Evolutionary conservation across 2,888 invertebrate genomes (phyloP).

Genomic region (Dioctria rufipes): DNA sequence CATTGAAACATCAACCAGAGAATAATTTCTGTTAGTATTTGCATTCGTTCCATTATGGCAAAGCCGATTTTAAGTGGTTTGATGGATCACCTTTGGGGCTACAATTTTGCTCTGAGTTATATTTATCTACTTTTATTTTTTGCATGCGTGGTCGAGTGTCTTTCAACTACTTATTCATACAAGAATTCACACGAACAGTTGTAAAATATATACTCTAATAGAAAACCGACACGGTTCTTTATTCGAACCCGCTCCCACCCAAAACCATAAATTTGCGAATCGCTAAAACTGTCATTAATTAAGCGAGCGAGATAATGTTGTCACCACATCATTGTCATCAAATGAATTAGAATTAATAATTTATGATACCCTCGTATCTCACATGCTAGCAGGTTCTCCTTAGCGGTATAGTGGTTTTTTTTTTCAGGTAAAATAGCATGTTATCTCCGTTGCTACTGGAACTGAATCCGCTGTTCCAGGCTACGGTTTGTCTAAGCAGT

Average conservation of each 20-base stretch:
- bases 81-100: constrained; percentile 5
- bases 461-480: not conserved
- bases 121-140: not conserved
- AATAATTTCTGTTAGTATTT: constrained; percentile 53
- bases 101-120: constrained; percentile 8
- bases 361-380: constrained; percentile 50
- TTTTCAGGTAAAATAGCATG: constrained; percentile 34
- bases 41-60: constrained; percentile 18
- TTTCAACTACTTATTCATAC: not conserved
- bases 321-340: constrained; percentile 59
- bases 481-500: not conserved
- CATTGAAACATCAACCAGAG: constrained; percentile 43
- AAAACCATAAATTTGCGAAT: constrained; percentile 46
- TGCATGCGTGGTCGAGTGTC: not conserved
- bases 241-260: constrained; percentile 6
- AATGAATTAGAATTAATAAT: constrained; percentile 60
- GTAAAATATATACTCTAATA: not conserved
- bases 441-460: constrained; percentile 42
- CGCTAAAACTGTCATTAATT: constrained; percentile 57
- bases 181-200: too few species aligned
- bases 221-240: not conserved
- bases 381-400: constrained; percentile 21
- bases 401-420: constrained; percentile 18
- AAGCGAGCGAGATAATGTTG: constrained; percentile 58
- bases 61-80: constrained; percentile 4